Evolutionary conservation across 2,797 vertebrate genomes (phyloP).

Genomic region (Leptatherina wallacei): DNA sequence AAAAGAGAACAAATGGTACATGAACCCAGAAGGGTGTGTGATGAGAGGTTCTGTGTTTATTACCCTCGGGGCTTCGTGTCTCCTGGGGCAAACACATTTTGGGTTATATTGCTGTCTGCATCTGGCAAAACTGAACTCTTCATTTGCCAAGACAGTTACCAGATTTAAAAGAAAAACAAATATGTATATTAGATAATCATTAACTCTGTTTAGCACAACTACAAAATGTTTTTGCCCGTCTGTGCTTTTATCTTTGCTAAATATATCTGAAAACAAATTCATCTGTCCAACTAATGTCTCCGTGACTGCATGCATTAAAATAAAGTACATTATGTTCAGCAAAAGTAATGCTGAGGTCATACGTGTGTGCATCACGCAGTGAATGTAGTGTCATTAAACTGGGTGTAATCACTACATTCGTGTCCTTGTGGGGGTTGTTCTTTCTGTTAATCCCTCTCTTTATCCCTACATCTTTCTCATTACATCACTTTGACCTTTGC

Average conservation of each 20-base stretch:
- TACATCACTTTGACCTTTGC: slow-evolving; percentile 77
- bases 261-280: background rate
- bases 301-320: background rate
- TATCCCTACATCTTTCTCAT: slow-evolving; percentile 67
- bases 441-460: slow-evolving; percentile 76
- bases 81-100: slow-evolving; percentile 30
- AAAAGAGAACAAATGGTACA: slow-evolving; percentile 24
- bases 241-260: background rate
- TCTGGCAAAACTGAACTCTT: slow-evolving; percentile 33
- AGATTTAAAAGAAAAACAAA: slow-evolving; percentile 18
- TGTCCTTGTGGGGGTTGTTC: slow-evolving; percentile 59
- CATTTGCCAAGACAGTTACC: slow-evolving; percentile 25
- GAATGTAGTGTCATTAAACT: slow-evolving; percentile 74
- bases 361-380: slow-evolving; percentile 13
- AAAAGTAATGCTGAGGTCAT: background rate
- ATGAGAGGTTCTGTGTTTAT: slow-evolving; percentile 17
- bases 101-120: slow-evolving; percentile 28
- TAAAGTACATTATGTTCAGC: slow-evolving; percentile 15
- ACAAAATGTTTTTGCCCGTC: background rate
- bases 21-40: slow-evolving; percentile 20
- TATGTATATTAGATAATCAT: slow-evolving; percentile 14
- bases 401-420: slow-evolving; percentile 73
- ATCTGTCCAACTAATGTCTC: background rate
- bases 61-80: slow-evolving; percentile 29
- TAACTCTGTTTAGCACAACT: slow-evolving; percentile 11